Percentiles rank a stretch among this genome's conserved stretches.
These are phyloP conservation scores for Galago senegalensis DNA, from an alignment of 2,797 vertebrate genomes.

Conservation along the genomic window DNA sequence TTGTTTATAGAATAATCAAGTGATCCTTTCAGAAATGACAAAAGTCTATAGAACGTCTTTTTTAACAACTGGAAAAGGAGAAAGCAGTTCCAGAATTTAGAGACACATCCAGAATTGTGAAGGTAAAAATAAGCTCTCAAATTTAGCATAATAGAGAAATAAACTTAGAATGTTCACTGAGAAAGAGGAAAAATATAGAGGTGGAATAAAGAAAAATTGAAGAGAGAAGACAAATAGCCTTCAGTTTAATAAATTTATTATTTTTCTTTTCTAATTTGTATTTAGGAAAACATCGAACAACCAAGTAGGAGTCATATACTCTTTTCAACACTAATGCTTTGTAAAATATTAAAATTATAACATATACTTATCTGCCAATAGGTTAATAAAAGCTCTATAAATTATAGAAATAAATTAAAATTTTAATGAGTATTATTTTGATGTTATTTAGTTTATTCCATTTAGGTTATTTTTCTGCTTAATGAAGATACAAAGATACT, in stretches of 20 bases:
- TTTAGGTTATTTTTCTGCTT: slow-evolving; percentile 14
- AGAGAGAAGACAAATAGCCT: not conserved
- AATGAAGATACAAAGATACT: not conserved
- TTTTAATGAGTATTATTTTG: slow-evolving; percentile 36
- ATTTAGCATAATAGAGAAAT: not conserved
- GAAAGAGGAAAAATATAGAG: not conserved
- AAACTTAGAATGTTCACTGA: not conserved
- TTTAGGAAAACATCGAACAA: not conserved
- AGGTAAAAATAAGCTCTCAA: not conserved
- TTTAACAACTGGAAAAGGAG: not conserved
- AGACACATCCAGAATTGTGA: not conserved
- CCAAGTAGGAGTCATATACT: not conserved
- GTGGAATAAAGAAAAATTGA: not conserved
- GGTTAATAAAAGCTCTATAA: not conserved
- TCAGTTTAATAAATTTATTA: not conserved
- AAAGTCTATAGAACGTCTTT: not conserved
- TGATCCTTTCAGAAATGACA: not conserved
- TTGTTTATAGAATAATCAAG: not conserved
- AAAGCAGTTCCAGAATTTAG: not conserved
- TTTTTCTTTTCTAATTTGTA: not conserved
- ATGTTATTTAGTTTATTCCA: slow-evolving; percentile 7
- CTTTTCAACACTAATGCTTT: slow-evolving; percentile 9
- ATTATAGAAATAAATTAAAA: slow-evolving; percentile 40
- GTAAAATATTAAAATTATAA: slow-evolving; percentile 38
- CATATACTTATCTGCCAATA: not conserved